Evolutionary conservation across 2,797 vertebrate genomes (phyloP).

Genomic region (Acestrorhynchus altus): DNA sequence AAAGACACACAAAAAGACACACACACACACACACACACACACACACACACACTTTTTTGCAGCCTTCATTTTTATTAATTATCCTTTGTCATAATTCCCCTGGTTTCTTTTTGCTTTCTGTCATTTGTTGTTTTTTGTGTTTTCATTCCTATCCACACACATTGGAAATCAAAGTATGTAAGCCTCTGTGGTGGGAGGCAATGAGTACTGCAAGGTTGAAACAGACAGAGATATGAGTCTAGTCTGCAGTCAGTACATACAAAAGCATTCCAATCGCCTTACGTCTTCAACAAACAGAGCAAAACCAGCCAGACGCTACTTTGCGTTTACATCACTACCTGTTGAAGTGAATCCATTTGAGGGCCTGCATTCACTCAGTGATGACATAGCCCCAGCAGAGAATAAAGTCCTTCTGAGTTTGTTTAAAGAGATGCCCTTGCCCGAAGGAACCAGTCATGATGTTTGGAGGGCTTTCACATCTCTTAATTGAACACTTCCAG

Average conservation of each 20-base stretch:
- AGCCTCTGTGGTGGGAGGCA: constrained; percentile 9
- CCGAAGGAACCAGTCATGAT: constrained; percentile 68
- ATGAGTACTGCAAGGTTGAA: not conserved
- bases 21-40: not conserved
- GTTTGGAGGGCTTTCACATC: constrained; percentile 68
- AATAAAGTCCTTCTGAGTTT: constrained; percentile 59
- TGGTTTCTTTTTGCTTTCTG: constrained; percentile 42
- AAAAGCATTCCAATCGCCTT: not conserved
- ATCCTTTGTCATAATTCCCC: constrained; percentile 12
- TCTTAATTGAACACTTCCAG: constrained; percentile 71
- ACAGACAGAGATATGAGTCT: not conserved
- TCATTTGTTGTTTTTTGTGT: constrained; percentile 60
- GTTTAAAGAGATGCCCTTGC: constrained; percentile 68
- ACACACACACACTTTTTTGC: not conserved
- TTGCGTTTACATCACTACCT: not conserved
- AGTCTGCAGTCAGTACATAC: constrained; percentile 5
- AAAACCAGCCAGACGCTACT: not conserved
- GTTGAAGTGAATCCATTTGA: constrained; percentile 38
- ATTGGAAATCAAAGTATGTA: constrained; percentile 54
- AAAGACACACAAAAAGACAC: not conserved
- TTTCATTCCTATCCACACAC: constrained; percentile 22
- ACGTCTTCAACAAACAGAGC: not conserved
- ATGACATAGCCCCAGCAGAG: constrained; percentile 64
- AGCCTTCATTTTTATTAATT: constrained; percentile 1
- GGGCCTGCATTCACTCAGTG: constrained; percentile 62